Base-by-base conservation (phyloP, 2,888 invertebrate genomes). In the Tupiocoris notatus region DNA sequence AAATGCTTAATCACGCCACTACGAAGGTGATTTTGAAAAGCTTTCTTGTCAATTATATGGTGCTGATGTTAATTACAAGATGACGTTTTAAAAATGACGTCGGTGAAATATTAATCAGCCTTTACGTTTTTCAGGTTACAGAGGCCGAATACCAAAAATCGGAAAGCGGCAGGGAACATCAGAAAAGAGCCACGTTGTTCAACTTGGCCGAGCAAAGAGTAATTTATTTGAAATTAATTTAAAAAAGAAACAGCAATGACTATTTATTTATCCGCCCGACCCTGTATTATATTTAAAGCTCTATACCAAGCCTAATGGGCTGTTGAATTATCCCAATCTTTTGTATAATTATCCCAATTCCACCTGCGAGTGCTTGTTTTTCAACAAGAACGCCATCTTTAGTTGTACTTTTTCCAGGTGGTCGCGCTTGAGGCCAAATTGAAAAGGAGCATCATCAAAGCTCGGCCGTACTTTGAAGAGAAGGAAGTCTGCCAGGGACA, bases 1-100 rank as follows among this genome's bases (percentile, higher is more conserved):
- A 97, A 85, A 95, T 95, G 89, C 88, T 97, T 79, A 97, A 96
- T 86, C 95, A 96, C 87, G 96, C 96, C 79, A 96, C 95, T 78
- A 92, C 94, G 83, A 94, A 95, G 89, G 93, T 93, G 82, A 83
- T 80, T 56, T 25, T n/a, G 22, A 25, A 76, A 16, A 64, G 17
- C n/a, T n/a, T n/a, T n/a, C n/a, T n/a, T n/a, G n/a, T n/a, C n/a
- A 7, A 61, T 17, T 12, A 17, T 12, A 12, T 16, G 9, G 61
- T 61, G 7, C 17, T 17, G 7, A 7, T 61, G n/a, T n/a, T n/a
- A n/a, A n/a, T n/a, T n/a, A n/a, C n/a, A n/a, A n/a, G n/a, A n/a
- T n/a, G n/a, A n/a, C n/a, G n/a, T n/a, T n/a, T n/a, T n/a, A n/a
- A n/a, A n/a, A n/a, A n/a, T n/a, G n/a, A n/a, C n/a, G n/a, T n/a